A percentile compares a stretch with the other conserved stretches of the same genome.
Conservation (phyloP, 2,888 invertebrate genomes). For the Epinotia bilunana region DNA sequence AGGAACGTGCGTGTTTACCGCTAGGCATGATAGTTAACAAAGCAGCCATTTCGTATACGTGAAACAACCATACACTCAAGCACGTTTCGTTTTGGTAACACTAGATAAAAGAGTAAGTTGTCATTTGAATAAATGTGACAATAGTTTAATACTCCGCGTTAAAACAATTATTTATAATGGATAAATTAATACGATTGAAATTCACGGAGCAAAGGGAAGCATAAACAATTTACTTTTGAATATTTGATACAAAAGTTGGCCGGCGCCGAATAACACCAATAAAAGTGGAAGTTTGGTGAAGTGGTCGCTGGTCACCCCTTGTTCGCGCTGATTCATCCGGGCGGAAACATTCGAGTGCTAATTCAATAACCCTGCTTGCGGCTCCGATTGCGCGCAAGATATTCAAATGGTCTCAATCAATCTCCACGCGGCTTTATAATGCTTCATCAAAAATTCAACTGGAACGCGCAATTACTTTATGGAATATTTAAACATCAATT, state of each 20-base stretch:
- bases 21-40: constrained; percentile 49
- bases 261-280: constrained; percentile 41
- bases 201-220: constrained; percentile 29
- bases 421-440: constrained; percentile 72
- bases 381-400: constrained; percentile 74
- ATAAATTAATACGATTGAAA: constrained; percentile 36
- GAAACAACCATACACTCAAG: constrained; percentile 23
- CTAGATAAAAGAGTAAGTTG: constrained; percentile 9
- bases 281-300: constrained; percentile 51
- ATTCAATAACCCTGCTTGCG: constrained; percentile 70
- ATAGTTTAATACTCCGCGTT: constrained; percentile 10
- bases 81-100: constrained; percentile 17
- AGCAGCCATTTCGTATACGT: constrained; percentile 49
- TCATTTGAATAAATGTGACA: constrained; percentile 9
- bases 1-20: constrained; percentile 51
- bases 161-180: constrained; percentile 23
- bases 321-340: constrained; percentile 70
- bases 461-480: constrained; percentile 77
- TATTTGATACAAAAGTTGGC: constrained; percentile 42
- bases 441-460: constrained; percentile 81
- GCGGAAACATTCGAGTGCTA: constrained; percentile 75
- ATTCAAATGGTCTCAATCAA: constrained; percentile 81
- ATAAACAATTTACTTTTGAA: constrained; percentile 43
- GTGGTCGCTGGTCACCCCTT: constrained; percentile 56
- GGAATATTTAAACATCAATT: constrained; percentile 78